phyloP scores from a whole-genome alignment of 2,113 vertebrate species.

The Piliocolobus tephrosceles region DNA sequence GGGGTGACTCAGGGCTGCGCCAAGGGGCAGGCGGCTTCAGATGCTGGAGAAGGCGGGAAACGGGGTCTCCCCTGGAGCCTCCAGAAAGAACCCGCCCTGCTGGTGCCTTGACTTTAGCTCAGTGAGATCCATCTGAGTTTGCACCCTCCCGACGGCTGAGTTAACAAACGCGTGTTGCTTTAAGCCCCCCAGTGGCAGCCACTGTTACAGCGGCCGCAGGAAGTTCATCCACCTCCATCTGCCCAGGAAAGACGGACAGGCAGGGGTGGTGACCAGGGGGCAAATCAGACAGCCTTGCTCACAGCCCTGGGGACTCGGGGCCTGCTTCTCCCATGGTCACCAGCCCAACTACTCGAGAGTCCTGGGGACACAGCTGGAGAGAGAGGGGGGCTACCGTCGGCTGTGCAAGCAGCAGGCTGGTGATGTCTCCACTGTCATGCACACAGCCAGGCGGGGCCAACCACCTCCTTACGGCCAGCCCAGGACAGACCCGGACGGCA shows the following conservation, averaged over 20 bases:
- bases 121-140: not conserved
- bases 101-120: not conserved
- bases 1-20: no score
- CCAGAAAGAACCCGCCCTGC: not conserved
- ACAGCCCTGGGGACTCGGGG: not conserved
- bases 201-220: not conserved
- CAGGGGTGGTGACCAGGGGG: not conserved
- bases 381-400: rapidly evolving
- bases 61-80: no score
- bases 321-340: not conserved
- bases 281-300: no score
- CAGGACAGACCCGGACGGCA: not conserved
- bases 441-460: not conserved
- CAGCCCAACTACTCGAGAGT: not conserved
- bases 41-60: not conserved
- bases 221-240: no score
- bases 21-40: not conserved
- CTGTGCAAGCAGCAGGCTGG: not conserved
- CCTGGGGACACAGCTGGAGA: not conserved
- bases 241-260: not conserved
- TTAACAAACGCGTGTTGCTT: not conserved
- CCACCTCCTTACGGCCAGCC: not conserved
- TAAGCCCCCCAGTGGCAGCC: not conserved
- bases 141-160: not conserved
- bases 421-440: not conserved